phyloP scores from a whole-genome alignment of 1,140 invertebrate species.

The Druon quercuslanigerum region DNA sequence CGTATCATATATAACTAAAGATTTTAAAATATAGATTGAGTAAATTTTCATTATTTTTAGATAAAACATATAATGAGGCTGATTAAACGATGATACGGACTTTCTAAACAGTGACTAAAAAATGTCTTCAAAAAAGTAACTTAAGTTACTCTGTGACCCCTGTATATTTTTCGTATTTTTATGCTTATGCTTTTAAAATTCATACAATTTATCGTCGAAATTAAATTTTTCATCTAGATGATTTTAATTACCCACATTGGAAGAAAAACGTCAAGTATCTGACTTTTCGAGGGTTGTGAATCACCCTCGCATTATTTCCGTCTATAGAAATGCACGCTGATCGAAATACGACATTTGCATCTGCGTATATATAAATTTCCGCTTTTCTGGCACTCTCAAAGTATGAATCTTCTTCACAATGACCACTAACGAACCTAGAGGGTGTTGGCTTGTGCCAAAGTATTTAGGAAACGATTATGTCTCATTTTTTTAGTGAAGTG shows the following conservation, averaged over 20 bases:
- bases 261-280: neutral
- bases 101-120: too few relatives aligned
- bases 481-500: neutral
- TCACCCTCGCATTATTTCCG: constrained; percentile 1
- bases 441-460: constrained; percentile 57
- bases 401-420: constrained; percentile 43
- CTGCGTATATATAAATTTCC: constrained; percentile 55
- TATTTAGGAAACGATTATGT: constrained; percentile 48
- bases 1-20: too few relatives aligned
- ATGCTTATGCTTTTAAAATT: too few relatives aligned
- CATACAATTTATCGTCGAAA: too few relatives aligned
- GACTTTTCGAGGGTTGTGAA: neutral
- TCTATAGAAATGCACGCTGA: neutral
- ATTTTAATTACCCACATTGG: neutral
- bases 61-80: too few relatives aligned
- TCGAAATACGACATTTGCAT: constrained; percentile 49
- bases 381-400: constrained; percentile 12
- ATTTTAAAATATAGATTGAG: too few relatives aligned
- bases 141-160: too few relatives aligned
- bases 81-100: too few relatives aligned
- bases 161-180: too few relatives aligned
- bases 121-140: too few relatives aligned
- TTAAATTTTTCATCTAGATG: neutral
- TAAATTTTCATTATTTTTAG: too few relatives aligned
- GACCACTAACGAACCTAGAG: constrained; percentile 38